Percentiles rank a stretch among this genome's conserved stretches.
These are phyloP conservation scores for Bucorvus abyssinicus DNA, from an alignment of 2,797 vertebrate genomes.

Conservation along the genomic window DNA sequence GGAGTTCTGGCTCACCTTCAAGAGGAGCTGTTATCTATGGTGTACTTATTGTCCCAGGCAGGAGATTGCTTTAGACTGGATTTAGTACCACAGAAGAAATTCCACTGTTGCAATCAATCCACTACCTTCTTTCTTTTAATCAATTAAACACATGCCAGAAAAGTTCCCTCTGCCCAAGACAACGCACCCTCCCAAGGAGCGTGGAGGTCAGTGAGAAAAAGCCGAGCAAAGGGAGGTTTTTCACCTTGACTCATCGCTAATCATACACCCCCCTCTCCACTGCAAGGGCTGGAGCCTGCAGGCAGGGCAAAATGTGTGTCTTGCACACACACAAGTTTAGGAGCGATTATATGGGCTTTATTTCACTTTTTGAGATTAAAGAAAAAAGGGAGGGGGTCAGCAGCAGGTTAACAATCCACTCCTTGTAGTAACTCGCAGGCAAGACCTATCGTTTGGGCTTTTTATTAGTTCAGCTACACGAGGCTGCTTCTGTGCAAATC, in stretches of 20 bases:
- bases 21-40: neutral
- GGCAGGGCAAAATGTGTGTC: neutral
- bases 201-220: neutral
- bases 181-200: neutral
- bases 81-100: neutral
- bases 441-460: neutral
- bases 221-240: neutral
- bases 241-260: neutral
- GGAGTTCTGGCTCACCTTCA: constrained; percentile 1
- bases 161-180: neutral
- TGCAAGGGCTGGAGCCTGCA: neutral
- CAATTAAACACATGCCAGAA: neutral
- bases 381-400: neutral
- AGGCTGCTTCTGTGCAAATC: neutral
- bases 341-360: neutral
- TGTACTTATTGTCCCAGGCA: constrained; percentile 4
- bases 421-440: neutral
- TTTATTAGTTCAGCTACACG: neutral
- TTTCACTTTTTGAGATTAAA: neutral
- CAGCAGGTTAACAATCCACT: constrained; percentile 11
- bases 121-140: neutral
- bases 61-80: neutral
- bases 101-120: neutral
- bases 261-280: neutral
- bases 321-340: neutral